phyloP scores from a whole-genome alignment of 2,797 vertebrate genomes.

The Acanthurus tractus region DNA sequence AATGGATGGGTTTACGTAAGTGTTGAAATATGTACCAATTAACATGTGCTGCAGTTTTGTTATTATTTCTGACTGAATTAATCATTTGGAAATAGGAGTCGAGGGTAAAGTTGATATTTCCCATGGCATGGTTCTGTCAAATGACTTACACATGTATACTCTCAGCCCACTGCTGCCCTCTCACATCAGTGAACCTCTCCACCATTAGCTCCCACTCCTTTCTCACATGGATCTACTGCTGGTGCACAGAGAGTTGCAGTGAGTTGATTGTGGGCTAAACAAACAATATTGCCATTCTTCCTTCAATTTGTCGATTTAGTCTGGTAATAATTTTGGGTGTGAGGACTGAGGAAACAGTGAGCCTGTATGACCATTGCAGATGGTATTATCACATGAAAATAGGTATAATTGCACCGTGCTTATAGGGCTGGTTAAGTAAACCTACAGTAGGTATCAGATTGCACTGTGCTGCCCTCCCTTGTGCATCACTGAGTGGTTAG shows the following conservation, averaged over 20 bases:
- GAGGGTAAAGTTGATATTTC: slow-evolving; percentile 74
- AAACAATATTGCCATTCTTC: slow-evolving; percentile 76
- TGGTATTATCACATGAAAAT: slow-evolving; percentile 76
- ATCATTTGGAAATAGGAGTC: slow-evolving; percentile 74
- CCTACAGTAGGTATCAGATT: slow-evolving; percentile 69
- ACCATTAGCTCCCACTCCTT: slow-evolving; percentile 67
- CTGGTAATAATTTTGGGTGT: slow-evolving; percentile 74
- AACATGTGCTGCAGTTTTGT: slow-evolving; percentile 75
- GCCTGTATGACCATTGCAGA: slow-evolving; percentile 61
- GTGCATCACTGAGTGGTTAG: slow-evolving; percentile 52
- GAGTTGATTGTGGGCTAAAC: slow-evolving; percentile 66
- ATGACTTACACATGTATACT: slow-evolving; percentile 81
- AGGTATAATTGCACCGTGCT: slow-evolving; percentile 72
- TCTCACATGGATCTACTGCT: slow-evolving; percentile 63
- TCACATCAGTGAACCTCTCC: slow-evolving; percentile 47
- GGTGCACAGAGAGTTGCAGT: slow-evolving; percentile 38
- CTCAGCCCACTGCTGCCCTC: slow-evolving; percentile 52
- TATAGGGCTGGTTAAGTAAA: slow-evolving; percentile 72
- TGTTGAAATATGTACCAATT: slow-evolving; percentile 81
- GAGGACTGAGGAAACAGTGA: slow-evolving; percentile 60
- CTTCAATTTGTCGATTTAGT: slow-evolving; percentile 64
- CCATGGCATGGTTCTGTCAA: slow-evolving; percentile 76
- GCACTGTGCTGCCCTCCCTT: slow-evolving; percentile 37
- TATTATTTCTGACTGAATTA: slow-evolving; percentile 79
- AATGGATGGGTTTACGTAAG: slow-evolving; percentile 63